phyloP scores from a whole-genome alignment of 2,797 vertebrate species.

The Myotis findleyi region DNA sequence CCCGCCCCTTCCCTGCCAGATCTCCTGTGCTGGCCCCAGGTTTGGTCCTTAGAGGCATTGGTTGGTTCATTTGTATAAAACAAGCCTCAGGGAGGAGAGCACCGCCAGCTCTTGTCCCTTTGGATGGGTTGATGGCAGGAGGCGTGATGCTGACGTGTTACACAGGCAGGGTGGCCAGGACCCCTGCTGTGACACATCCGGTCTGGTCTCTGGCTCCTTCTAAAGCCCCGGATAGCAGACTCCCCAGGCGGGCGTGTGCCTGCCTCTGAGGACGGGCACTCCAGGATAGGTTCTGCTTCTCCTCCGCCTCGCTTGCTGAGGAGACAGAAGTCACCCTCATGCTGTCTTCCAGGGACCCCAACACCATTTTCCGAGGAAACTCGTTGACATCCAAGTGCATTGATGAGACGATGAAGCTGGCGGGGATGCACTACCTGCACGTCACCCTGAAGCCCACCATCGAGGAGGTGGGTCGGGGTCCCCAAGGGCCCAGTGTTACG shows the following conservation, averaged over 20 bases:
- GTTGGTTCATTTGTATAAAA: neutral
- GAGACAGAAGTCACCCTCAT: conserved; percentile 59
- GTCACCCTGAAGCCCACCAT: conserved; percentile 97
- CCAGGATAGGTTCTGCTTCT: neutral
- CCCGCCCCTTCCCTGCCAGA: too few species aligned
- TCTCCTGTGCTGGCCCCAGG: neutral
- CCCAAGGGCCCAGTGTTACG: neutral
- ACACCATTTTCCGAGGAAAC: conserved; percentile 99
- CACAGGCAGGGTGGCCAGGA: too few species aligned
- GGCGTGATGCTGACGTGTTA: accelerated
- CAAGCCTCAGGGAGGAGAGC: neutral
- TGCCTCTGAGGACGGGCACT: neutral
- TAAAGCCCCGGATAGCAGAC: neutral
- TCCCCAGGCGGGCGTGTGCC: neutral
- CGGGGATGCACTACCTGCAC: conserved; percentile 98
- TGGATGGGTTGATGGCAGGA: neutral
- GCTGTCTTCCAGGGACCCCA: conserved; percentile 93
- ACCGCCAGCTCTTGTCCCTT: neutral
- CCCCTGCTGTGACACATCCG: accelerated
- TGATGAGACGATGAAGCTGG: conserved; percentile 99
- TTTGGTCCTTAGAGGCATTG: neutral
- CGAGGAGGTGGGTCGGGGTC: conserved; percentile 92
- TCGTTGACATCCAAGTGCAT: conserved; percentile 99
- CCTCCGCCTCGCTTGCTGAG: neutral
- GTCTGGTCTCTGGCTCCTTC: neutral